Evolutionary conservation across 2,888 invertebrate species (phyloP).

Genomic region (Cerastis leucographa): DNA sequence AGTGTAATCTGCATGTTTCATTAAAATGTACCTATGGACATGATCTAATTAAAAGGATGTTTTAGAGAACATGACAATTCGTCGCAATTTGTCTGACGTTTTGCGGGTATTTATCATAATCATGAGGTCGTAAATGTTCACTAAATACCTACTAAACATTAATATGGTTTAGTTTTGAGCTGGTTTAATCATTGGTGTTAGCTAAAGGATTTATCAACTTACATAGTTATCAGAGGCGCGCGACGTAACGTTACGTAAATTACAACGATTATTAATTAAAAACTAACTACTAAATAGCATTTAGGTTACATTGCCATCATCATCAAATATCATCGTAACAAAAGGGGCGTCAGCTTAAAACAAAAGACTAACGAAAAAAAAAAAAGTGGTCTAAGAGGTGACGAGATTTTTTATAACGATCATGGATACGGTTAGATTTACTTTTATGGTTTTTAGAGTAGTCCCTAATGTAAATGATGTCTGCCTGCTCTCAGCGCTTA

Average conservation of each 20-base stretch:
- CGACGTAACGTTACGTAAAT: background rate
- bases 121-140: slow-evolving; percentile 9
- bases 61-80: slow-evolving; percentile 38
- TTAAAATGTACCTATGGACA: slow-evolving; percentile 13
- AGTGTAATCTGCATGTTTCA: slow-evolving; percentile 26
- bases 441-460: no score
- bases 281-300: background rate
- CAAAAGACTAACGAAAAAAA: background rate
- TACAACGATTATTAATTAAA: background rate
- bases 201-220: background rate
- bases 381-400: background rate
- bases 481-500: no score
- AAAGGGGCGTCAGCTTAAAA: background rate
- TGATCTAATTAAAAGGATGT: slow-evolving; percentile 42
- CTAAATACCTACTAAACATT: slow-evolving; percentile 26
- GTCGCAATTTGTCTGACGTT: slow-evolving; percentile 16
- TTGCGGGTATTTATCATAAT: slow-evolving; percentile 6
- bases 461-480: no score
- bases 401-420: no score
- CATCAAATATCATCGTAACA: background rate
- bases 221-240: background rate
- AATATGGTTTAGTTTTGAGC: slow-evolving; percentile 10
- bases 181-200: background rate
- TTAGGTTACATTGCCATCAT: background rate
- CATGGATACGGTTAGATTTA: no score